These are phyloP conservation scores for Alexandromys fortis DNA, from an alignment of 2,113 vertebrate genomes.

Conservation along the genomic window DNA sequence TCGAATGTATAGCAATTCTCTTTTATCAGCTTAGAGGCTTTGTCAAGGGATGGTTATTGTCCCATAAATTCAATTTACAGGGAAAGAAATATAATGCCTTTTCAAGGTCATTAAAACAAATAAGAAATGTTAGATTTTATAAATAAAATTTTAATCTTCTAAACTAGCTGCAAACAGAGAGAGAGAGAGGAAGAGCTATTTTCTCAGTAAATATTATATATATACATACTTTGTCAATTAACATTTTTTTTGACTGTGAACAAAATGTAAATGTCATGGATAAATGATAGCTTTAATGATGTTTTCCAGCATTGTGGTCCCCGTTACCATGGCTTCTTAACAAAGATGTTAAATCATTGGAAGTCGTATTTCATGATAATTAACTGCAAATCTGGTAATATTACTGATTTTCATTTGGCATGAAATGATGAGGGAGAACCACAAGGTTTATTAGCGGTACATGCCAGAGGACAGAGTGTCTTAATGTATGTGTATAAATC, in stretches of 20 bases:
- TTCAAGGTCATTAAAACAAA: conserved; percentile 71
- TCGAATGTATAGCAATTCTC: conserved; percentile 25
- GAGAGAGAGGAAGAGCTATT: conserved; percentile 64
- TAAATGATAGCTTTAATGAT: conserved; percentile 82
- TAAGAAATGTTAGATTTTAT: conserved; percentile 49
- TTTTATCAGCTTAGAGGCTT: conserved; percentile 53
- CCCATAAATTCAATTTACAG: conserved; percentile 68
- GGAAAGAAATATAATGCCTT: conserved; percentile 57
- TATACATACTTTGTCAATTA: conserved; percentile 77
- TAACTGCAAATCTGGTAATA: conserved; percentile 81
- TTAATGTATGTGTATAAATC: conserved; percentile 80
- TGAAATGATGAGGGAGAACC: conserved; percentile 64
- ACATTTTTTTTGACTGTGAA: conserved; percentile 73
- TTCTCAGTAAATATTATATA: conserved; percentile 78
- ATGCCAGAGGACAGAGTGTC: conserved; percentile 68
- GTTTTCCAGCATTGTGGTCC: conserved; percentile 65
- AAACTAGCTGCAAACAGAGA: conserved; percentile 57
- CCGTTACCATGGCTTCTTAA: conserved; percentile 73
- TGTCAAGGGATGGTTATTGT: conserved; percentile 63
- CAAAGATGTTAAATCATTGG: conserved; percentile 77
- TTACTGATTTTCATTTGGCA: conserved; percentile 79
- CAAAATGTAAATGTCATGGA: conserved; percentile 81
- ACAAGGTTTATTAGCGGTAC: conserved; percentile 72
- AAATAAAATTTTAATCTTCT: conserved; percentile 72
- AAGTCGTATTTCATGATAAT: conserved; percentile 81